Evolutionary conservation across 1,140 invertebrate species (phyloP).

Genomic region (Bombus difficillimus): DNA sequence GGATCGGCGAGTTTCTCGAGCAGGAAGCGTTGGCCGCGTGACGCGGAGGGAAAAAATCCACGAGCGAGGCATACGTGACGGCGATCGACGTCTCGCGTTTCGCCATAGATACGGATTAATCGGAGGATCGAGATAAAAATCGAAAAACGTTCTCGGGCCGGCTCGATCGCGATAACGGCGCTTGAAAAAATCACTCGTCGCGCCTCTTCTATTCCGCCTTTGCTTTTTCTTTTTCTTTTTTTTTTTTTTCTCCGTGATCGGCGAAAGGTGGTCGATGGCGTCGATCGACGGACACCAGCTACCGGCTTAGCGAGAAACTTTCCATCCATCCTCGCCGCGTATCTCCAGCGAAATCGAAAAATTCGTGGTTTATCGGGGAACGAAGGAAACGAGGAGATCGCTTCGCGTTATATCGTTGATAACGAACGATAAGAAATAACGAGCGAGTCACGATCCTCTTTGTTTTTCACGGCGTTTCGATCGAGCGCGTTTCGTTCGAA

Average conservation of each 20-base stretch:
- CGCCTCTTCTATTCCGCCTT: not conserved
- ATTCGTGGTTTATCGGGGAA: slow-evolving; percentile 35
- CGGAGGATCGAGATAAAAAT: not conserved
- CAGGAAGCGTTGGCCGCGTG: no score
- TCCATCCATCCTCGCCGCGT: slow-evolving; percentile 2
- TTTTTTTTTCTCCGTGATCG: not conserved
- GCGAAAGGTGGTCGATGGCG: no score
- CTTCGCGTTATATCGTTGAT: slow-evolving; percentile 28
- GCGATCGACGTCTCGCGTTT: not conserved
- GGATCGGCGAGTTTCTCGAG: no score
- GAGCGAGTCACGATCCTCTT: not conserved
- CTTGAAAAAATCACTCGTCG: no score
- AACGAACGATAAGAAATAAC: slow-evolving; percentile 36
- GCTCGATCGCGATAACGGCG: no score
- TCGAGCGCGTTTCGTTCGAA: no score
- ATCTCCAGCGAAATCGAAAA: slow-evolving; percentile 41
- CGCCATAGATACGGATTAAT: not conserved
- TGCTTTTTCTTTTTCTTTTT: no score
- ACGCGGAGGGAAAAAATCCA: not conserved
- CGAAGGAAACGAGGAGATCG: slow-evolving; percentile 38
- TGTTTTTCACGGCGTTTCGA: no score
- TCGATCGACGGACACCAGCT: no score
- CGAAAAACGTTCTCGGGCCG: no score
- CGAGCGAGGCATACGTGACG: not conserved
- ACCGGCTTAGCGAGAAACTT: not conserved